These are phyloP conservation scores for Helicolenus hilgendorfi DNA, from an alignment of 2,797 vertebrate genomes.

Conservation along the genomic window DNA sequence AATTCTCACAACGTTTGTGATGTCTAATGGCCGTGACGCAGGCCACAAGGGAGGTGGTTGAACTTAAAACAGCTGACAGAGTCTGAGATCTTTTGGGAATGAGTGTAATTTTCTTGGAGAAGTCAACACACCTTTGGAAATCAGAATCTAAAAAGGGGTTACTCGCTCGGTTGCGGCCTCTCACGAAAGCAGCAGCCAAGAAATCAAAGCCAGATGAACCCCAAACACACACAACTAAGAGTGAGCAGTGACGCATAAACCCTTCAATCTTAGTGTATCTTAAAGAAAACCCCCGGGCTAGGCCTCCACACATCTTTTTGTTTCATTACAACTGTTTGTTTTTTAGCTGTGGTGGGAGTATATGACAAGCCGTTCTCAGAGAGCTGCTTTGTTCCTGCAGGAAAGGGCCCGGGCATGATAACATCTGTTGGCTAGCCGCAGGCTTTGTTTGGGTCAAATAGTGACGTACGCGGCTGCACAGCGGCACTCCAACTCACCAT, in stretches of 20 bases:
- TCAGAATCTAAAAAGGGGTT: constrained; percentile 13
- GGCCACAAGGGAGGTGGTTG: constrained; percentile 2
- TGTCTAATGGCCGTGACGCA: not conserved
- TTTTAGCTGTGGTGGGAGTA: constrained; percentile 50
- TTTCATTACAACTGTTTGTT: constrained; percentile 71
- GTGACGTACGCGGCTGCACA: constrained; percentile 58
- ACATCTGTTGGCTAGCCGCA: constrained; percentile 66
- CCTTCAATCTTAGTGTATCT: constrained; percentile 28
- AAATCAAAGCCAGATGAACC: constrained; percentile 52
- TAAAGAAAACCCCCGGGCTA: constrained; percentile 37
- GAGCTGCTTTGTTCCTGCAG: constrained; percentile 74
- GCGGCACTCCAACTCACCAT: constrained; percentile 1
- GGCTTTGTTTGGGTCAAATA: constrained; percentile 69
- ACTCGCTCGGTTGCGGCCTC: not conserved
- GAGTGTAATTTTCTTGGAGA: not conserved
- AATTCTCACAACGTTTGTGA: constrained; percentile 42
- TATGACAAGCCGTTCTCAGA: constrained; percentile 30
- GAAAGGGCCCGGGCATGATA: constrained; percentile 70
- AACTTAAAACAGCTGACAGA: constrained; percentile 36
- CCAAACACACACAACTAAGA: not conserved
- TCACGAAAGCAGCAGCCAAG: constrained; percentile 14
- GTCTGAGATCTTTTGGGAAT: not conserved
- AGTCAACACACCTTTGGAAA: constrained; percentile 24
- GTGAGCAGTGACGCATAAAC: constrained; percentile 28
- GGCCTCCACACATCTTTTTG: constrained; percentile 49